Conservation (phyloP, 1,140 invertebrate species). For the Drosophila navojoa region DNA sequence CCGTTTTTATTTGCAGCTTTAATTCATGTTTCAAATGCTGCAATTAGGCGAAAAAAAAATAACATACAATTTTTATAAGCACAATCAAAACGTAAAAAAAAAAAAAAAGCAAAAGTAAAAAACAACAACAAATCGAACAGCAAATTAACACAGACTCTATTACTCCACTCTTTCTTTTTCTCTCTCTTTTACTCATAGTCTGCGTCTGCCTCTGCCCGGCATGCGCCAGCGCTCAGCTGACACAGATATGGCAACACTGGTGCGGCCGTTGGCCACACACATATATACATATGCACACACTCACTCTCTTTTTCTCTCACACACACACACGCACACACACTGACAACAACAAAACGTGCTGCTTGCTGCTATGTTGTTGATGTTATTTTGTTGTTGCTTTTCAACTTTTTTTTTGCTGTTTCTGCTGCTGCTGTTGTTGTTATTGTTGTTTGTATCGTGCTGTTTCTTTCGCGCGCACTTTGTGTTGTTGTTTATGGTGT, state of each 20-base stretch:
- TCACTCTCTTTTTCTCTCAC: background rate
- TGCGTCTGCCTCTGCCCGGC: constrained; percentile 18
- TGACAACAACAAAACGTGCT: constrained; percentile 46
- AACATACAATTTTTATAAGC: constrained; percentile 19
- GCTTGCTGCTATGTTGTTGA: constrained; percentile 45
- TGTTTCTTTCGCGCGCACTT: constrained; percentile 56
- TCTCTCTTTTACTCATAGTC: constrained; percentile 2
- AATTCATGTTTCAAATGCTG: constrained; percentile 39
- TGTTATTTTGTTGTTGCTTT: constrained; percentile 40
- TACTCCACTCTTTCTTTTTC: constrained; percentile 15
- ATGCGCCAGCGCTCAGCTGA: constrained; percentile 33
- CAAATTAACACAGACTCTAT: constrained; percentile 13
- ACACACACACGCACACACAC: constrained; percentile 14
- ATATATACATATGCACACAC: constrained; percentile 7
- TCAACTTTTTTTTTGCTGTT: constrained; percentile 37
- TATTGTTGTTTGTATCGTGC: constrained; percentile 44
- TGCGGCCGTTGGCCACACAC: constrained; percentile 27
- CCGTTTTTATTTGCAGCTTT: constrained; percentile 24
- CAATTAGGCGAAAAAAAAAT: constrained; percentile 19
- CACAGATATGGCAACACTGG: constrained; percentile 68
- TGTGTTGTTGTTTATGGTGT: constrained; percentile 28
- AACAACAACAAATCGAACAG: constrained; percentile 18
- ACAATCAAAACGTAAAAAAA: constrained; percentile 3
- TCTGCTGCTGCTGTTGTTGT: constrained; percentile 9
- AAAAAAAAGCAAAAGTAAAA: constrained; percentile 11